These are phyloP conservation scores for Malacoraja senta DNA, from an alignment of 2,797 vertebrate genomes.

Conservation along the genomic window DNA sequence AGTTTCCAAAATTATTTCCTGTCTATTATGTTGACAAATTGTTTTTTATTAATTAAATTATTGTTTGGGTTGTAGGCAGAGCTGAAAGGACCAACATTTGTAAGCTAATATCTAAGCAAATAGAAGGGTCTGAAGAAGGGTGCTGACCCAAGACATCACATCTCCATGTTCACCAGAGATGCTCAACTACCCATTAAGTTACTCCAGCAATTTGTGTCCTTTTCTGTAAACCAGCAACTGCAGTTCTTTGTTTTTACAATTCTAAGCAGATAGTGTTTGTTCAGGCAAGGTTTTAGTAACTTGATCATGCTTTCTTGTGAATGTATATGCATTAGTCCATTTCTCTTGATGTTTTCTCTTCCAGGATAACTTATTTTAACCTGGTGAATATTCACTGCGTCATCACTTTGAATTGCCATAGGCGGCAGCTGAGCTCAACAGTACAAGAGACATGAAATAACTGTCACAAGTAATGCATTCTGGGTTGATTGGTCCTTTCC, in stretches of 20 bases:
- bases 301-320: not conserved
- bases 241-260: too few species aligned
- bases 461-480: not conserved
- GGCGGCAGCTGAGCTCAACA: not conserved
- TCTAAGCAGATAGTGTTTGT: not conserved
- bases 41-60: too few species aligned
- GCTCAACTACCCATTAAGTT: too few species aligned
- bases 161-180: too few species aligned
- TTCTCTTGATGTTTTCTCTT: not conserved
- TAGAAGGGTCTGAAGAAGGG: too few species aligned
- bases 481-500: not conserved
- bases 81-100: too few species aligned
- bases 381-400: not conserved
- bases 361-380: not conserved
- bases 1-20: not conserved
- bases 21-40: not conserved
- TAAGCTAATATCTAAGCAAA: not conserved
- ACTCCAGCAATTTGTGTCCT: too few species aligned
- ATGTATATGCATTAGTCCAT: not conserved
- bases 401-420: not conserved
- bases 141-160: too few species aligned
- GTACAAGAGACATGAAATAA: not conserved
- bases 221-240: too few species aligned
- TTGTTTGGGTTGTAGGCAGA: too few species aligned
- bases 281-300: not conserved